Conservation (phyloP, 2,797 vertebrate species). For the Eptatretus atami region DNA sequence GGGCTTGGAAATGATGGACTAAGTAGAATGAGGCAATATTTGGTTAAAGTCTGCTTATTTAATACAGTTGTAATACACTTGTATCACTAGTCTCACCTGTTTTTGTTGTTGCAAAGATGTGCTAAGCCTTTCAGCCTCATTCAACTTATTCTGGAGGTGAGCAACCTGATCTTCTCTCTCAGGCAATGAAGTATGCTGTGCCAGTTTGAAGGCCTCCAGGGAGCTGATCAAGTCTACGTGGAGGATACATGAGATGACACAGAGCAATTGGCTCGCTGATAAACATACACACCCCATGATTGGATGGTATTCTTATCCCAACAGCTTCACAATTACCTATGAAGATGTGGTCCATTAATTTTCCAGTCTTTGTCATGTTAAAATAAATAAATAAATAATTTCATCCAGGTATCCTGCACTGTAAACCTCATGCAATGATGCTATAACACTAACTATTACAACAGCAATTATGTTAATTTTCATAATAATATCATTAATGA, state of each 20-base stretch:
- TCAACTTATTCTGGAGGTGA: constrained; percentile 33
- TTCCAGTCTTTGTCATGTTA: not conserved
- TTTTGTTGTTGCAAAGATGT: not conserved
- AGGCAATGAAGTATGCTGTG: constrained; percentile 73
- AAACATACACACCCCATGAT: not conserved
- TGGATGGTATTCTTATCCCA: not conserved
- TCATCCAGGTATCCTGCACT: not conserved
- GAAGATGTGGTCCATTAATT: too few species aligned
- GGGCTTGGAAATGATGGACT: too few species aligned
- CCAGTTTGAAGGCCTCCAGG: constrained; percentile 88
- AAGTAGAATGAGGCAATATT: too few species aligned
- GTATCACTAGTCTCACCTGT: not conserved
- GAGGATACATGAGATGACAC: not conserved
- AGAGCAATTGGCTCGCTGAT: not conserved
- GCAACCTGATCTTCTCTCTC: constrained; percentile 72
- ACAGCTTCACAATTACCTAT: not conserved
- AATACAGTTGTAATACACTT: too few species aligned
- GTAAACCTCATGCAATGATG: too few species aligned
- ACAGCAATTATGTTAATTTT: too few species aligned
- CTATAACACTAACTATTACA: too few species aligned
- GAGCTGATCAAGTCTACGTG: constrained; percentile 70
- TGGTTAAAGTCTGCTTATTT: too few species aligned
- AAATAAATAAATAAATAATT: not conserved
- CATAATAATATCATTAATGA: too few species aligned
- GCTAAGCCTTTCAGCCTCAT: not conserved